Conservation (phyloP, 2,113 vertebrate species). For the Hymenochirus boettgeri region DNA sequence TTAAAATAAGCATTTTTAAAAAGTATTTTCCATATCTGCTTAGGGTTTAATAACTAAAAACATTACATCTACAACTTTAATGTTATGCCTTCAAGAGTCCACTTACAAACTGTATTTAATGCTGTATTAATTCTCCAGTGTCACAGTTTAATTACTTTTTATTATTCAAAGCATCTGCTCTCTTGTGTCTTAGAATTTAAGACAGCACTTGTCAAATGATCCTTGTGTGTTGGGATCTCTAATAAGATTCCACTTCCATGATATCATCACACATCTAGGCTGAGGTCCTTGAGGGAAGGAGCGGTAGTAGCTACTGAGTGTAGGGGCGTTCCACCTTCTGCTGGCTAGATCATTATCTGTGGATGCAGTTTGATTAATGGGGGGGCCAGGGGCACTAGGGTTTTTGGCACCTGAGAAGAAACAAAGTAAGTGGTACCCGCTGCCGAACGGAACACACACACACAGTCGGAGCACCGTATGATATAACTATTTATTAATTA, state of each 20-base stretch:
- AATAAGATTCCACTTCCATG: constrained; percentile 3
- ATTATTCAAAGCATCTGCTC: constrained; percentile 3
- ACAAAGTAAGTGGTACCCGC: too few species aligned
- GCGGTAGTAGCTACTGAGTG: too few species aligned
- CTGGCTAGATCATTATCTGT: too few species aligned
- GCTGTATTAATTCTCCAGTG: background rate
- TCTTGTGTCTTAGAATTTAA: background rate
- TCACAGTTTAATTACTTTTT: background rate
- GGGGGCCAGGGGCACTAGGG: too few species aligned
- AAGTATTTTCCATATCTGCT: background rate
- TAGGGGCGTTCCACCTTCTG: too few species aligned
- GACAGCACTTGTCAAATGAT: background rate
- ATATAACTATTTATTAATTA: too few species aligned
- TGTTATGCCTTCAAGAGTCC: background rate
- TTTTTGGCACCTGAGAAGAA: too few species aligned
- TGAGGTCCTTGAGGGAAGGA: too few species aligned
- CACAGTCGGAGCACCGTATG: too few species aligned
- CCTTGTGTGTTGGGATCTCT: background rate
- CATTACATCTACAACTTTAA: background rate
- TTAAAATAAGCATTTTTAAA: background rate
- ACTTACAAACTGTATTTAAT: background rate
- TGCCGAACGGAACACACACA: too few species aligned
- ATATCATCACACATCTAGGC: too few species aligned
- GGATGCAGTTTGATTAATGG: too few species aligned
- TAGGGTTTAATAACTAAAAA: background rate